These are phyloP conservation scores for Festucalex cinctus DNA, from an alignment of 2,113 vertebrate genomes.

Conservation along the genomic window DNA sequence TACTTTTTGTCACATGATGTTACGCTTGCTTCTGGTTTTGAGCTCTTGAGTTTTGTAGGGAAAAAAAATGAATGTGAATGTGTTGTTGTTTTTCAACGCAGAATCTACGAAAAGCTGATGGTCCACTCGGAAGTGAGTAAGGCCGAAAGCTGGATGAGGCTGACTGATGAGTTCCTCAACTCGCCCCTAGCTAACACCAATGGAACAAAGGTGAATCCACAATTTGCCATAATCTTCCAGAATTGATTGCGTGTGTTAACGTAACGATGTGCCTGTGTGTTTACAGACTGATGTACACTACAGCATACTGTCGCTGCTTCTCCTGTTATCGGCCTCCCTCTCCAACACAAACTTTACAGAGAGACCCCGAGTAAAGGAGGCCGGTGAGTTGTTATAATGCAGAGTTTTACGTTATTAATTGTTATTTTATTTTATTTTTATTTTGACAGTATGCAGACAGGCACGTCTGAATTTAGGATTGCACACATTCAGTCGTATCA, in stretches of 20 bases:
- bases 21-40: not conserved
- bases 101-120: constrained; percentile 91
- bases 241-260: not conserved
- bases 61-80: not conserved
- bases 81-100: constrained; percentile 44
- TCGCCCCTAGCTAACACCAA: constrained; percentile 79
- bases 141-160: constrained; percentile 88
- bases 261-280: not conserved
- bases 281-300: constrained; percentile 79
- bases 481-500: no score
- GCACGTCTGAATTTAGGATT: no score
- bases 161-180: constrained; percentile 88
- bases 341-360: constrained; percentile 86
- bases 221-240: not conserved
- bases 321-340: constrained; percentile 88
- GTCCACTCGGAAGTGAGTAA: constrained; percentile 92
- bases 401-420: not conserved
- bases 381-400: constrained; percentile 50
- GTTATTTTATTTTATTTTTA: not conserved
- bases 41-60: not conserved
- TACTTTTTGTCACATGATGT: not conserved
- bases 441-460: no score
- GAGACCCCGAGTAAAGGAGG: constrained; percentile 77
- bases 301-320: constrained; percentile 83
- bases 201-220: constrained; percentile 77